These are phyloP conservation scores for Nothobranchius kuhntae DNA, from an alignment of 2,113 vertebrate genomes.

Conservation along the genomic window DNA sequence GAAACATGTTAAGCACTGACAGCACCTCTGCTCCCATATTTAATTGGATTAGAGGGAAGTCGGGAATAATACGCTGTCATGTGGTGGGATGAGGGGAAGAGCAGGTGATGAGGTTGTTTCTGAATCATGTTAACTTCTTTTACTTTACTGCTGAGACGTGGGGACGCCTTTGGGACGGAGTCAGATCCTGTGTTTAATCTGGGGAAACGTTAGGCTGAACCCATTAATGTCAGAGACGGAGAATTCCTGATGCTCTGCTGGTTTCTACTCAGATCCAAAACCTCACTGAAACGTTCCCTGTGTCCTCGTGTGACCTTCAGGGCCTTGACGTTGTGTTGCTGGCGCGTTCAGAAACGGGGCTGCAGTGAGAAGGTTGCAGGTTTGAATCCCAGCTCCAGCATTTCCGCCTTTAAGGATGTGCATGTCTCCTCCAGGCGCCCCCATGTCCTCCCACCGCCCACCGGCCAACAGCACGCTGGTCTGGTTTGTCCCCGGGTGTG, in stretches of 20 bases:
- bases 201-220: constrained; percentile 51
- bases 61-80: constrained; percentile 52
- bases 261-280: no score
- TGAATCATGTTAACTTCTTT: constrained; percentile 49
- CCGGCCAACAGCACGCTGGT: no score
- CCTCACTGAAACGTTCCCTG: no score
- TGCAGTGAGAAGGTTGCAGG: no score
- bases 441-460: no score
- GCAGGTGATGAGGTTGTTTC: constrained; percentile 68
- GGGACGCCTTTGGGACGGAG: constrained; percentile 44
- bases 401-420: no score
- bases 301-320: no score
- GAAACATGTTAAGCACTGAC: constrained; percentile 73
- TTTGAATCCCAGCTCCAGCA: no score
- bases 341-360: no score
- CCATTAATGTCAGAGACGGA: constrained; percentile 61
- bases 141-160: constrained; percentile 22
- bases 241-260: constrained; percentile 22
- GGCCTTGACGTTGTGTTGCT: no score
- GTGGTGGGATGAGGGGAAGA: constrained; percentile 25
- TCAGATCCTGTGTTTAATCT: constrained; percentile 47
- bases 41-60: constrained; percentile 76
- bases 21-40: constrained; percentile 61
- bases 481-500: no score
- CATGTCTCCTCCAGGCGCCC: no score